These are phyloP conservation scores for Tenrec ecaudatus DNA, from an alignment of 2,113 vertebrate genomes.

Conservation along the genomic window DNA sequence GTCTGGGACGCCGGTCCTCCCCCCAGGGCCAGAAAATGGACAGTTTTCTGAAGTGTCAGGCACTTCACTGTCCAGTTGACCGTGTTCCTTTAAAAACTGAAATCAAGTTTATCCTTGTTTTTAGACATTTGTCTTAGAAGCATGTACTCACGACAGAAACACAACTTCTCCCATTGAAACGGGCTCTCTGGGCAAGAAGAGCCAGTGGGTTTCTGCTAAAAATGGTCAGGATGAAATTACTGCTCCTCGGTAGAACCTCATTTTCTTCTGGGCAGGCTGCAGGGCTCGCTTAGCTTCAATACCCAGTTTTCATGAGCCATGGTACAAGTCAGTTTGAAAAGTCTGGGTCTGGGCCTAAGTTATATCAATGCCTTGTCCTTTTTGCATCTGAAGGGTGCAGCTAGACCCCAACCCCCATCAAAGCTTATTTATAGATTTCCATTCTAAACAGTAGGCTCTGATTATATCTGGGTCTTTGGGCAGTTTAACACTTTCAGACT, in stretches of 20 bases:
- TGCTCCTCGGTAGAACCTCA: not conserved
- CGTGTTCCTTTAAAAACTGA: too few species aligned
- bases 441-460: accelerated
- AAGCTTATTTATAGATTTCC: not conserved
- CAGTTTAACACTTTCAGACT: not conserved
- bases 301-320: not conserved
- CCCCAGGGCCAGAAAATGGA: too few species aligned
- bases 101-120: not conserved
- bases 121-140: not conserved
- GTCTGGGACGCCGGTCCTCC: not conserved
- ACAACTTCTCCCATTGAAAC: not conserved
- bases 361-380: too few species aligned
- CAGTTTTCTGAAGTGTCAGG: too few species aligned
- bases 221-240: not conserved
- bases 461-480: not conserved
- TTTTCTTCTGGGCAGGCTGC: too few species aligned
- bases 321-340: too few species aligned
- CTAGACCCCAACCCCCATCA: not conserved
- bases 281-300: not conserved
- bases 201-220: not conserved
- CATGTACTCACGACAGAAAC: not conserved
- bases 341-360: too few species aligned
- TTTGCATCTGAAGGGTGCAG: too few species aligned
- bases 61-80: too few species aligned
- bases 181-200: not conserved